Percentiles rank a stretch among this genome's conserved stretches.
These are phyloP conservation scores for Anabacerthia variegaticeps DNA, from an alignment of 2,797 vertebrate species.

Conservation along the genomic window DNA sequence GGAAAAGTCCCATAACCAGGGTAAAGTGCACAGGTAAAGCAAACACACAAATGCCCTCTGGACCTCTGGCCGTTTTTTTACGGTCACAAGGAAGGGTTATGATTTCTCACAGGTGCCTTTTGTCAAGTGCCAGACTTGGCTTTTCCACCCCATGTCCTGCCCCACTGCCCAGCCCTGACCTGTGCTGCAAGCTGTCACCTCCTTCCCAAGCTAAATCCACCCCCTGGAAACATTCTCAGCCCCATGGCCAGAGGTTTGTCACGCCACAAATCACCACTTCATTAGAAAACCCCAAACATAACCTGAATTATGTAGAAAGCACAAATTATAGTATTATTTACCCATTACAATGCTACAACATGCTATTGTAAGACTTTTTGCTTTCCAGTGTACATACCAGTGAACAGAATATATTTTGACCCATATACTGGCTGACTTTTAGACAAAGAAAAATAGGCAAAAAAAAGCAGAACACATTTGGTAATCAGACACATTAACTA, in stretches of 20 bases:
- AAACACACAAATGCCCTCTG: background rate
- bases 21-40: conserved; percentile 21
- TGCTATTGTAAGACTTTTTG: background rate
- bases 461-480: background rate
- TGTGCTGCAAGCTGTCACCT: background rate
- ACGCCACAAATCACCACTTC: background rate
- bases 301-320: background rate
- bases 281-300: background rate
- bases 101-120: background rate
- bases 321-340: background rate
- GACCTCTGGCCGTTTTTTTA: background rate
- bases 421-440: background rate
- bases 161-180: background rate
- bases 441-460: background rate
- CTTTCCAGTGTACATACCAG: background rate
- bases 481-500: background rate
- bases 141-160: background rate
- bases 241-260: background rate
- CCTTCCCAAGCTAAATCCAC: background rate
- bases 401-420: background rate
- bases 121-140: background rate
- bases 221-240: background rate
- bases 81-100: fast-evolving
- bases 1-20: background rate
- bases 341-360: background rate